A percentile compares a stretch with the other conserved stretches of the same genome.
phyloP scores from a whole-genome alignment of 2,888 invertebrate species.

The Peribatodes rhomboidaria region DNA sequence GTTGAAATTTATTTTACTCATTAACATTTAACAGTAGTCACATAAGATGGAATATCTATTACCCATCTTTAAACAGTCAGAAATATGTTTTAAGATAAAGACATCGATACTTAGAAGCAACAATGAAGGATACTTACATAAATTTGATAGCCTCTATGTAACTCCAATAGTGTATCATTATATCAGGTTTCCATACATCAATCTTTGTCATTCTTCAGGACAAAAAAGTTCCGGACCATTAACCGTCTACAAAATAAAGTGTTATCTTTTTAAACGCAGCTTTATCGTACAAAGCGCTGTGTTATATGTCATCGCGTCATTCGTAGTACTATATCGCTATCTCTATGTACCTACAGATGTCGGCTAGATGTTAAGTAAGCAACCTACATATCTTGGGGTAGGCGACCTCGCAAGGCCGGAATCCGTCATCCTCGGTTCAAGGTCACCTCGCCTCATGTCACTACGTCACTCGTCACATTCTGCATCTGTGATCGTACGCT shows the following conservation, averaged over 20 bases:
- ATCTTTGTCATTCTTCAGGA: neutral
- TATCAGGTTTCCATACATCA: conserved; percentile 13
- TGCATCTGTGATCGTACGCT: conserved; percentile 78
- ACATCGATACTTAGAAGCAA: neutral
- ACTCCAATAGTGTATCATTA: neutral
- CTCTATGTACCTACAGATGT: conserved; percentile 50
- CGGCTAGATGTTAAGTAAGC: conserved; percentile 63
- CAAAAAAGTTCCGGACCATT: conserved; percentile 11
- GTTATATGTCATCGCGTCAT: conserved; percentile 40
- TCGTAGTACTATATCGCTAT: conserved; percentile 44
- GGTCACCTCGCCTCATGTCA: conserved; percentile 72
- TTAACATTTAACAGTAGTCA: conserved; percentile 49
- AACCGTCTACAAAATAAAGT: conserved; percentile 14
- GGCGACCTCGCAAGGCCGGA: conserved; percentile 83
- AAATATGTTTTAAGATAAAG: conserved; percentile 6
- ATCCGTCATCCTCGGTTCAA: conserved; percentile 83
- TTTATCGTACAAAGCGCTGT: conserved; percentile 24
- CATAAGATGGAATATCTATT: conserved; percentile 36
- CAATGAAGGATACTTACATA: neutral
- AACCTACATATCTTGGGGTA: conserved; percentile 69
- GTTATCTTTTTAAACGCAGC: conserved; percentile 18
- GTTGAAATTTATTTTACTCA: conserved; percentile 53
- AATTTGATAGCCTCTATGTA: conserved; percentile 8
- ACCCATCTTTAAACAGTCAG: neutral
- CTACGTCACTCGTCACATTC: conserved; percentile 75